Percentiles rank a stretch among this genome's conserved stretches.
These are phyloP conservation scores for Leptinotarsa undecemlineata DNA, from an alignment of 1,140 invertebrate species.

Conservation along the genomic window DNA sequence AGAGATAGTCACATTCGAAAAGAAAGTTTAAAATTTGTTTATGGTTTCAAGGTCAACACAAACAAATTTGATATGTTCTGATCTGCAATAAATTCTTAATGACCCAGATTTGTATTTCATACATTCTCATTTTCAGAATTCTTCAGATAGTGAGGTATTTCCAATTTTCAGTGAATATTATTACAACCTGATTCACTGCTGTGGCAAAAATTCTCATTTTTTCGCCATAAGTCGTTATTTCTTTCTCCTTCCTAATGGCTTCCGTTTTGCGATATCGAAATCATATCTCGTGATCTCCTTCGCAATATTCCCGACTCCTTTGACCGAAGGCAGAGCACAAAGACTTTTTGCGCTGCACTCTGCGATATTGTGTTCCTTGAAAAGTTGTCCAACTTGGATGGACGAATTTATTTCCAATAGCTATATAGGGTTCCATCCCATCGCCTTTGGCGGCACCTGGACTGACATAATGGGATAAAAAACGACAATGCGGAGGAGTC, in stretches of 20 bases:
- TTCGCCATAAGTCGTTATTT: slow-evolving; percentile 33
- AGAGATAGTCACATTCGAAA: no score
- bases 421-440: slow-evolving; percentile 10
- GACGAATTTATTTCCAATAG: slow-evolving; percentile 20
- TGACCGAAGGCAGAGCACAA: slow-evolving; percentile 35
- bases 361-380: slow-evolving; percentile 23
- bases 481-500: neutral
- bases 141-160: no score
- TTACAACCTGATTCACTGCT: no score
- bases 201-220: no score
- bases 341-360: slow-evolving; percentile 29
- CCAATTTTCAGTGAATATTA: no score
- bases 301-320: slow-evolving; percentile 43
- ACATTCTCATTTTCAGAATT: no score
- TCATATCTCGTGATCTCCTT: slow-evolving; percentile 46
- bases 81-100: no score
- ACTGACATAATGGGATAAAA: slow-evolving; percentile 19
- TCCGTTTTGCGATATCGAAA: slow-evolving; percentile 48
- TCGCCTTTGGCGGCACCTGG: slow-evolving; percentile 17
- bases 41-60: no score
- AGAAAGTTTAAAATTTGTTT: no score
- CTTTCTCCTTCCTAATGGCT: slow-evolving; percentile 46
- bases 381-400: slow-evolving; percentile 13
- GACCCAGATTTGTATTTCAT: no score
- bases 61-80: no score